These are phyloP conservation scores for Uromys caudimaculatus DNA, from an alignment of 2,797 vertebrate species.

Conservation along the genomic window DNA sequence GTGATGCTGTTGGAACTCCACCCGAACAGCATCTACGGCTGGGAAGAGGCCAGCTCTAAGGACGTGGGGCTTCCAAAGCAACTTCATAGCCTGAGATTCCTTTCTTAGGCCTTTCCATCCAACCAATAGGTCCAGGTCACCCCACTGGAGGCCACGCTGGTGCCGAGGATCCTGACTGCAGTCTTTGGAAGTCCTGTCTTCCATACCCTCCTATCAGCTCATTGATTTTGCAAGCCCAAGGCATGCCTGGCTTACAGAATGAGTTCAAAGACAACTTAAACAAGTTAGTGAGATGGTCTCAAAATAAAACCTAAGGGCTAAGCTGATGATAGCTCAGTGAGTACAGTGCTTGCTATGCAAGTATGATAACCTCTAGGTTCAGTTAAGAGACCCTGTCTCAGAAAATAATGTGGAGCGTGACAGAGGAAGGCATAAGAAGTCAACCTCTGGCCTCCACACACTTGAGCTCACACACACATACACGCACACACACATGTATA, in stretches of 20 bases:
- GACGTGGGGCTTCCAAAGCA: not conserved
- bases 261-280: not conserved
- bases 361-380: not conserved
- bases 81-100: not conserved
- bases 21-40: not conserved
- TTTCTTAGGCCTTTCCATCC: not conserved
- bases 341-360: not conserved
- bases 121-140: not conserved
- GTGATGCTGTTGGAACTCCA: not conserved
- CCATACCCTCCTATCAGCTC: not conserved
- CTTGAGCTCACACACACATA: not conserved
- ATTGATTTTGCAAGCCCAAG: constrained; percentile 20
- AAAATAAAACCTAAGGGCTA: not conserved
- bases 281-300: not conserved
- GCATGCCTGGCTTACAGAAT: not conserved
- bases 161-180: not conserved
- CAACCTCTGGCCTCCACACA: not conserved
- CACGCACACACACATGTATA: not conserved
- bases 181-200: not conserved
- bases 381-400: not conserved
- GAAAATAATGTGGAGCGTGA: not conserved
- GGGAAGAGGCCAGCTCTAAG: not conserved
- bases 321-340: not conserved
- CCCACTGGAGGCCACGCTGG: too few species aligned
- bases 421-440: not conserved